A percentile compares a stretch with the other conserved stretches of the same genome.
phyloP scores from a whole-genome alignment of 2,888 invertebrate genomes.

The Dichetophora obliterata region DNA sequence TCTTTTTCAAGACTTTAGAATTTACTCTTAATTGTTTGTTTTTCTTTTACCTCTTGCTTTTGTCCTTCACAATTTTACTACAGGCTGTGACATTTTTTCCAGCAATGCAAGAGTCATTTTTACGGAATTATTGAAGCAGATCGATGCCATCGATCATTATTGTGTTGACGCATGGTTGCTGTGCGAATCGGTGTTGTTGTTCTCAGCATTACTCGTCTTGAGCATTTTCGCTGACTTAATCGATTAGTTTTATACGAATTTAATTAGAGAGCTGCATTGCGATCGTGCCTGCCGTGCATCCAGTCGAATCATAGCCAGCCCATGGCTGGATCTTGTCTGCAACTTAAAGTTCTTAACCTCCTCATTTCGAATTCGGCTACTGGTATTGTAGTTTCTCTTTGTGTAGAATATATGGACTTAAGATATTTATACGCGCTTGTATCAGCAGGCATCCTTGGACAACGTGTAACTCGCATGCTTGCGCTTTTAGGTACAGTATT shows the following conservation, averaged over 20 bases:
- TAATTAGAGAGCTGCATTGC: slow-evolving; percentile 53
- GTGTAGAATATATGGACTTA: slow-evolving; percentile 41
- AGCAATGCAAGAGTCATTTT: slow-evolving; percentile 8
- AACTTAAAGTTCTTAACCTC: slow-evolving; percentile 7
- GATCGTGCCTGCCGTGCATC: slow-evolving; percentile 45
- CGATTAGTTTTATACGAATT: slow-evolving; percentile 57
- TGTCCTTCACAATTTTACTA: slow-evolving; percentile 22
- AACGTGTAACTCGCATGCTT: slow-evolving; percentile 53
- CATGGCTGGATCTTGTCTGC: slow-evolving; percentile 34
- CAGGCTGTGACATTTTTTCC: slow-evolving; percentile 7
- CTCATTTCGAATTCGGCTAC: slow-evolving; percentile 50
- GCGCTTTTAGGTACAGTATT: slow-evolving; percentile 26
- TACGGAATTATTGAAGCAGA: slow-evolving; percentile 44
- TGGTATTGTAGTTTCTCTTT: background rate
- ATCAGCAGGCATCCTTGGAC: slow-evolving; percentile 52
- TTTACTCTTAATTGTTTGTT: slow-evolving; percentile 42
- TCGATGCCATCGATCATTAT: slow-evolving; percentile 49
- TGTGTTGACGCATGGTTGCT: slow-evolving; percentile 38
- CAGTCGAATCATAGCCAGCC: slow-evolving; percentile 24
- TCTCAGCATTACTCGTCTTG: slow-evolving; percentile 22
- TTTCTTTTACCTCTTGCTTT: slow-evolving; percentile 9
- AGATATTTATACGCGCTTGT: slow-evolving; percentile 54
- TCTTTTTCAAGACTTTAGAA: slow-evolving; percentile 44
- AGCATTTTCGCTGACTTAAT: slow-evolving; percentile 46
- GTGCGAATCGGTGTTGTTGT: background rate